Evolutionary conservation across 2,113 vertebrate species (phyloP), one percentile per base, ranked within the genome.

Genomic region (Mystacornis crossleyi): DNA sequence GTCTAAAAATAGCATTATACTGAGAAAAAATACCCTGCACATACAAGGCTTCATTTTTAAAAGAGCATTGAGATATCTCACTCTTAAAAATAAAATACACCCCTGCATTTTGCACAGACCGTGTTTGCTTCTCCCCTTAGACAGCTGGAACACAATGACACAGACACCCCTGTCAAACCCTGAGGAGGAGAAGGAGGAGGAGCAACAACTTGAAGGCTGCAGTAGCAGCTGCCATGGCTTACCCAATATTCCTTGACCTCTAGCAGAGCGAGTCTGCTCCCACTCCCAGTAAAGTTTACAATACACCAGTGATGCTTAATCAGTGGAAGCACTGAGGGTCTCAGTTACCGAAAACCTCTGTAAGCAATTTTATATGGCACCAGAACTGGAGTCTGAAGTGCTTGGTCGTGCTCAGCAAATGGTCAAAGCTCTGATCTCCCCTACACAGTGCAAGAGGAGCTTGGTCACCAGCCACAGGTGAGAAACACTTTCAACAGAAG

Each of bases 331-430:
- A 11, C 28, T 19, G 34, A 45, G 8, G 71, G 24, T 31, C 47
- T 51, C 13, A 2, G 15, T 33, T 21, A 71, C 0, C 10, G 38
- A 62, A 78, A 74, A 18, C 2, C 10, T 45, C 54, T 5, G 15
- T 4, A 14, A 48, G 24, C 33, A 38, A 13, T 57, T 70, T 65
- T 8, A 25, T 8, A 29, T 0, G 4, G 65, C 36, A 58, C 17
- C 40, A 33, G 33, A 83, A 75, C 0, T 2, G 3, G 33, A 47
- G 29, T 33, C 10, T 42, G 47, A 84, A 84, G 42, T 5, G 9
- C 7, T 34, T 36, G 26, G 14, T 11, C 0, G 2, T 26, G 42
- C 47, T 53, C 55, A 7, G 9, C 0, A 38, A 24, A 18, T 16
- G 26, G 33, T 3, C 9, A 71, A 55, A 53, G 36, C 50, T 88